phyloP scores from a whole-genome alignment of 2,888 invertebrate genomes.

The Dasysyrphus tricinctus region DNA sequence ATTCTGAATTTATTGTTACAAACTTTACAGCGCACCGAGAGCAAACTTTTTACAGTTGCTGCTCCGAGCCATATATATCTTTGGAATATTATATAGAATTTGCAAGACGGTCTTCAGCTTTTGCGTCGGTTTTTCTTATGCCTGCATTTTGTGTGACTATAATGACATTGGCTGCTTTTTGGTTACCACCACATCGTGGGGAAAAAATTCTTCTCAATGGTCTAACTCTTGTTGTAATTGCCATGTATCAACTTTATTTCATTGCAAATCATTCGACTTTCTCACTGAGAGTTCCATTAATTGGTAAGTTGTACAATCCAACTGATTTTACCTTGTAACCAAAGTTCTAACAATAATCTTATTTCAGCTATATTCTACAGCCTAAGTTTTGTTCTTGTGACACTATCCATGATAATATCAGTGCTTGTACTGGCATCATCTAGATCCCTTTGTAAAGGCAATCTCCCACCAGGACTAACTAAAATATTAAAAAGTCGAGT shows the following conservation, averaged over 20 bases:
- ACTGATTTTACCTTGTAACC: not conserved
- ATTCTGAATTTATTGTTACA: conserved; percentile 80
- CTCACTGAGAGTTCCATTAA: conserved; percentile 81
- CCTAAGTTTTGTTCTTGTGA: conserved; percentile 84
- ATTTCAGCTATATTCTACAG: conserved; percentile 85
- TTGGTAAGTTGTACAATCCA: conserved; percentile 79
- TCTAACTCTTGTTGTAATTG: conserved; percentile 85
- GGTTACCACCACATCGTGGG: conserved; percentile 86
- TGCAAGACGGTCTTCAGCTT: conserved; percentile 84
- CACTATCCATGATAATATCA: conserved; percentile 84
- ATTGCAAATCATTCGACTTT: conserved; percentile 83
- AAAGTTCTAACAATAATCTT: not conserved
- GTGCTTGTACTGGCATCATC: conserved; percentile 83
- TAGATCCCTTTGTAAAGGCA: conserved; percentile 72
- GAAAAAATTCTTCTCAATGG: conserved; percentile 86
- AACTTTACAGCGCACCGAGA: conserved; percentile 79
- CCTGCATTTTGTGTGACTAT: conserved; percentile 86
- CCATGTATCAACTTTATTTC: conserved; percentile 86
- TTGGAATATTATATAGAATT: conserved; percentile 85
- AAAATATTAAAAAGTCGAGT: conserved; percentile 74
- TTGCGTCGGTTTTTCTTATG: conserved; percentile 85
- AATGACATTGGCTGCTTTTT: conserved; percentile 85
- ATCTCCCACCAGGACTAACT: conserved; percentile 70
- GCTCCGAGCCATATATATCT: conserved; percentile 85
- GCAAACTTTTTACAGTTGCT: conserved; percentile 84